phyloP scores from a whole-genome alignment of 2,888 invertebrate species.

The Agapetus fuscipes region DNA sequence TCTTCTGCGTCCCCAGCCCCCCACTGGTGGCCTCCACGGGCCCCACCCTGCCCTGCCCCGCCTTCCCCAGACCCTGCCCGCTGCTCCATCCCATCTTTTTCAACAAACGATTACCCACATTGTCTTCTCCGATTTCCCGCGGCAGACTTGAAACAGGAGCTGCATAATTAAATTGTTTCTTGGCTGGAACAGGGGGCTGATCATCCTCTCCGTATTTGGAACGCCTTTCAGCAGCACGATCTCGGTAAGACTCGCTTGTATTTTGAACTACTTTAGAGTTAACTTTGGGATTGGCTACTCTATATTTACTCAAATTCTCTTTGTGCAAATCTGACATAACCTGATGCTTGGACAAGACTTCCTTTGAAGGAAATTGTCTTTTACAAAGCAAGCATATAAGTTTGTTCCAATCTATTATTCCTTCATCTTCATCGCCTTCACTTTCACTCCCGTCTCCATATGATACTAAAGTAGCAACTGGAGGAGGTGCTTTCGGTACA shows the following conservation, averaged over 20 bases:
- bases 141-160: slow-evolving; percentile 44
- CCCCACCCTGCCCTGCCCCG: slow-evolving; percentile 85
- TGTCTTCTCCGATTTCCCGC: slow-evolving; percentile 65
- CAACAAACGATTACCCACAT: slow-evolving; percentile 88
- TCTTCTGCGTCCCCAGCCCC: slow-evolving; percentile 72
- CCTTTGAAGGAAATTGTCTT: slow-evolving; percentile 83
- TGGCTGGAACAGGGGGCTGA: slow-evolving; percentile 45
- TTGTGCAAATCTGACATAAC: slow-evolving; percentile 92
- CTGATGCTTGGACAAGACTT: slow-evolving; percentile 83
- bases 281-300: too few relatives aligned
- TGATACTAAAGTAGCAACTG: slow-evolving; percentile 51
- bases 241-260: slow-evolving; percentile 57
- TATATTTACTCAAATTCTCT: slow-evolving; percentile 52
- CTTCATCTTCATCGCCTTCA: slow-evolving; percentile 58
- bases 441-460: slow-evolving; percentile 68
- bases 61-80: slow-evolving; percentile 90
- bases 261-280: background rate
- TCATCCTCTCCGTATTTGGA: slow-evolving; percentile 88
- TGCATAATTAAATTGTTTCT: slow-evolving; percentile 35
- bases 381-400: slow-evolving; percentile 92
- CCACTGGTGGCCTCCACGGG: slow-evolving; percentile 76
- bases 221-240: slow-evolving; percentile 91
- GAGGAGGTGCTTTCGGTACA: slow-evolving; percentile 28
- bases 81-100: slow-evolving; percentile 99
- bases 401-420: slow-evolving; percentile 80